phyloP scores from a whole-genome alignment of 2,888 invertebrate species.

The Actias luna region DNA sequence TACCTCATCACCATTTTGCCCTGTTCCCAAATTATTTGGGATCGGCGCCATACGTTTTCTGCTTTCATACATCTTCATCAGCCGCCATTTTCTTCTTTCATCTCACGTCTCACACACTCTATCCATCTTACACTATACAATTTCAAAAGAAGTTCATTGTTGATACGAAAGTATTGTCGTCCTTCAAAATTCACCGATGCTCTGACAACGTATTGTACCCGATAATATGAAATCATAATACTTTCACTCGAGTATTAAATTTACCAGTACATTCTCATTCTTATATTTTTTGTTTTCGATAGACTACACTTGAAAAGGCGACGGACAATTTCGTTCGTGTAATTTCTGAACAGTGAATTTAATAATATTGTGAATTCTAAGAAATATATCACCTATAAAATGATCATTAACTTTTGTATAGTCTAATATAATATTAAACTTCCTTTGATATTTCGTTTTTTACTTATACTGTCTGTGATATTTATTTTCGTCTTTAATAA shows the following conservation, averaged over 20 bases:
- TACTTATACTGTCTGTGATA: too few relatives aligned
- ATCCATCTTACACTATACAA: neutral
- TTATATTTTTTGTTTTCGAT: neutral
- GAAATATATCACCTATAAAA: neutral
- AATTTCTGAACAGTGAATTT: neutral
- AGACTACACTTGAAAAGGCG: neutral
- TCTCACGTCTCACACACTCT: too few relatives aligned
- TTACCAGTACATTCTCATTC: neutral
- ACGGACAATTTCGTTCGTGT: neutral
- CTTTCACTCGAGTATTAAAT: neutral
- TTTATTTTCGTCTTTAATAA: too few relatives aligned
- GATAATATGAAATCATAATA: neutral
- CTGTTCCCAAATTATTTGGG: too few relatives aligned
- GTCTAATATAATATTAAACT: too few relatives aligned
- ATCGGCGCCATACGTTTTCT: too few relatives aligned
- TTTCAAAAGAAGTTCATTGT: neutral
- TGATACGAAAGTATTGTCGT: neutral
- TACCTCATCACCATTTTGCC: too few relatives aligned
- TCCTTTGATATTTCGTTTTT: too few relatives aligned
- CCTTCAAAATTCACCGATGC: neutral
- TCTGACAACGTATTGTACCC: neutral
- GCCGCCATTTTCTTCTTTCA: too few relatives aligned
- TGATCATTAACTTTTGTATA: too few relatives aligned
- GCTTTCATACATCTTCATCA: too few relatives aligned
- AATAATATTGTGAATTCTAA: neutral